phyloP scores from a whole-genome alignment of 2,113 vertebrate species.

The Gavia stellata region DNA sequence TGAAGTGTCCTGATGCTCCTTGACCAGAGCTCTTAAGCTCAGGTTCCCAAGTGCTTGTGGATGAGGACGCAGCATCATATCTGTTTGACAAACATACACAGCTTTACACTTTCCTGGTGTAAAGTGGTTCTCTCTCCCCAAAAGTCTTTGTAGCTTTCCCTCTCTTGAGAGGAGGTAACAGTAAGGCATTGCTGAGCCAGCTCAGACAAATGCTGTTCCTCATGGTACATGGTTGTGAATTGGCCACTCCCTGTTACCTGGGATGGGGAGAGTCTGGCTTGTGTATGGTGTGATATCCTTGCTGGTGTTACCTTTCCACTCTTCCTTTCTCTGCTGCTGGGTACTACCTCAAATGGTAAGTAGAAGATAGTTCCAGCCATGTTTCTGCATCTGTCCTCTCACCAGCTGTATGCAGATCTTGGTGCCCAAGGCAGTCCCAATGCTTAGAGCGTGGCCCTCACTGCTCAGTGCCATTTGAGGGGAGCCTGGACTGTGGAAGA shows the following conservation, averaged over 20 bases:
- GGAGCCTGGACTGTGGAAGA: neutral
- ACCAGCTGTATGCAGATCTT: neutral
- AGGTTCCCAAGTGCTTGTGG: neutral
- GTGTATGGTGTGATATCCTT: neutral
- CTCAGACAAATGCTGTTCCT: neutral
- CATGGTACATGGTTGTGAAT: rapidly evolving
- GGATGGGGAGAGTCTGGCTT: neutral
- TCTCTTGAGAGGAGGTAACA: neutral
- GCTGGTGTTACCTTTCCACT: conserved; percentile 36
- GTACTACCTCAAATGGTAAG: neutral
- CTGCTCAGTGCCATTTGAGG: rapidly evolving
- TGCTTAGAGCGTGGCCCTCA: rapidly evolving
- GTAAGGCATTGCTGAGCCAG: neutral
- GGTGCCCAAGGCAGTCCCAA: neutral
- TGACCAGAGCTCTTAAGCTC: neutral
- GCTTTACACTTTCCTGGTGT: neutral
- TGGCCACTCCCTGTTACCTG: neutral
- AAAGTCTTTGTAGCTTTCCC: neutral
- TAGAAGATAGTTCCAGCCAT: neutral
- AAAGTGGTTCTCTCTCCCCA: neutral
- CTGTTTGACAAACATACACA: neutral
- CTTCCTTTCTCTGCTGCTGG: conserved; percentile 41
- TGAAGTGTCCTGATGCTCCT: neutral
- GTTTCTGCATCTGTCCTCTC: neutral
- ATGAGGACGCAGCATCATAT: neutral